A percentile compares a stretch with the other conserved stretches of the same genome.
Evolutionary conservation across 2,888 invertebrate genomes (phyloP).

Genomic region (Leptopilina drosophilae): DNA sequence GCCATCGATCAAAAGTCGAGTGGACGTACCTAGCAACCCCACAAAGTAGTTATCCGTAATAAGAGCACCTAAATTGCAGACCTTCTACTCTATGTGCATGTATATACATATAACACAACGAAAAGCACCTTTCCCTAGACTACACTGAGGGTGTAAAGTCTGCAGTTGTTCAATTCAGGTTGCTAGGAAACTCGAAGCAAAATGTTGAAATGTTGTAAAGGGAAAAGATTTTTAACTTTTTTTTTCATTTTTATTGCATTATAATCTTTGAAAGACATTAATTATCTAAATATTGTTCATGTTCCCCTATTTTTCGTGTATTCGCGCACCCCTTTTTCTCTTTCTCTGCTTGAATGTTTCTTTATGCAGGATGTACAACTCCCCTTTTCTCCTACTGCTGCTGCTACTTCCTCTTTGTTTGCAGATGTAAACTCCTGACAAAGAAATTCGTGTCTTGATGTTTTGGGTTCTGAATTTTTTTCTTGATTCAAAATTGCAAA

Average conservation of each 20-base stretch:
- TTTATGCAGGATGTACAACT: conserved; percentile 2
- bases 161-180: conserved; percentile 9
- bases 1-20: conserved; percentile 31
- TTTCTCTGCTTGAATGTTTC: neutral
- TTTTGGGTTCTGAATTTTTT: no score
- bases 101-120: neutral
- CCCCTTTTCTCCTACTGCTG: neutral
- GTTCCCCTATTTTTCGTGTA: neutral
- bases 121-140: conserved; percentile 17
- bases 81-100: neutral
- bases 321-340: neutral
- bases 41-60: conserved; percentile 30
- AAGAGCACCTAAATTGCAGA: conserved; percentile 35
- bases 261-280: neutral
- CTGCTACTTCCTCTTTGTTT: neutral
- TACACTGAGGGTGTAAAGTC: neutral
- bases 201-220: neutral
- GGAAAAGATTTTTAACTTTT: no score
- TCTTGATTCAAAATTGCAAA: no score
- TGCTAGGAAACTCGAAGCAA: neutral
- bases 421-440: neutral
- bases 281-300: neutral
- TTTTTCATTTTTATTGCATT: neutral
- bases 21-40: conserved; percentile 28
- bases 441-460: neutral